Percentiles rank a stretch among this genome's conserved stretches.
These are phyloP conservation scores for Drosophila subsilvestris DNA, from an alignment of 2,888 invertebrate genomes.

Conservation along the genomic window DNA sequence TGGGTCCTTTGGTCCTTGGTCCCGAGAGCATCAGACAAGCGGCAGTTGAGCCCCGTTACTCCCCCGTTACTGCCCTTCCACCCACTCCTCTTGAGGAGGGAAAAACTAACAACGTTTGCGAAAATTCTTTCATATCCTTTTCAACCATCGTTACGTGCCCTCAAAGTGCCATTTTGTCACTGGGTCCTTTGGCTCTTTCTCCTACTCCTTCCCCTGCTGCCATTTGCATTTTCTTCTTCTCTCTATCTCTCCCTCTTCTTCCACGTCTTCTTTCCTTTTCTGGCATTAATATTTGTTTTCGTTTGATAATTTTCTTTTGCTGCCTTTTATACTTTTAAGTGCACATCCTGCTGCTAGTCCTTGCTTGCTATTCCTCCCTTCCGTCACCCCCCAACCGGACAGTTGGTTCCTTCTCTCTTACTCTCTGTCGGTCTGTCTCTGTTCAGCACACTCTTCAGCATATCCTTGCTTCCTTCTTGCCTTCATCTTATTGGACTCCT, in stretches of 20 bases:
- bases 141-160: conserved; percentile 75
- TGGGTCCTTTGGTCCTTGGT: conserved; percentile 15
- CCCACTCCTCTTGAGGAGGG: background rate
- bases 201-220: conserved; percentile 39
- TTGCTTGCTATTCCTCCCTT: conserved; percentile 4
- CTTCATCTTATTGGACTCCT: conserved; percentile 78
- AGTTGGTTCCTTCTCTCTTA: conserved; percentile 45
- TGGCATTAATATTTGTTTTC: conserved; percentile 78
- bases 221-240: conserved; percentile 72
- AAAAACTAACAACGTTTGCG: conserved; percentile 72
- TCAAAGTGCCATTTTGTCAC: conserved; percentile 78
- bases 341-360: conserved; percentile 44
- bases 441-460: conserved; percentile 40
- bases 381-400: conserved; percentile 21
- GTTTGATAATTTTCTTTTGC: conserved; percentile 79
- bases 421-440: conserved; percentile 45
- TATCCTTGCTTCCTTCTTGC: conserved; percentile 53
- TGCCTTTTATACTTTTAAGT: conserved; percentile 79
- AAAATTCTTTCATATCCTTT: conserved; percentile 78
- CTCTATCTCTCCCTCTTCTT: conserved; percentile 15
- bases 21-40: conserved; percentile 35
- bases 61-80: background rate
- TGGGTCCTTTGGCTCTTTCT: conserved; percentile 19
- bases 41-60: conserved; percentile 25
- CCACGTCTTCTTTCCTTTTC: conserved; percentile 27